These are phyloP conservation scores for Amblyjoppa proteus DNA, from an alignment of 2,888 invertebrate genomes.

Conservation along the genomic window DNA sequence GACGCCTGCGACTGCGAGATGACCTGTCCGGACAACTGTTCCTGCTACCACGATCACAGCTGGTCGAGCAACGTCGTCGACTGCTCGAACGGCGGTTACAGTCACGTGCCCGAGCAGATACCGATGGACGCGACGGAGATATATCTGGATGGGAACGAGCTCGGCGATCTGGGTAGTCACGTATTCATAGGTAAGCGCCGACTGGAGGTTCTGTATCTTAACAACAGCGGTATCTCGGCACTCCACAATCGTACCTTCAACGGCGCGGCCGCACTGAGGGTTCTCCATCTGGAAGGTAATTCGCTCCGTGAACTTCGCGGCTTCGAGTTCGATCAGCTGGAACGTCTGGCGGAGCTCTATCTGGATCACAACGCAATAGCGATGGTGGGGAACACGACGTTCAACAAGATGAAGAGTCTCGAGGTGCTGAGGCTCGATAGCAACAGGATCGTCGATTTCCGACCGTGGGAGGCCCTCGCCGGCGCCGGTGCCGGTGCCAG, in stretches of 20 bases:
- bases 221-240: slow-evolving; percentile 91
- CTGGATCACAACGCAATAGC: slow-evolving; percentile 91
- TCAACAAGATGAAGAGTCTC: slow-evolving; percentile 90
- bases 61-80: slow-evolving; percentile 95
- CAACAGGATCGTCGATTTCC: slow-evolving; percentile 92
- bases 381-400: slow-evolving; percentile 91
- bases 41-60: slow-evolving; percentile 94
- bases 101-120: slow-evolving; percentile 91
- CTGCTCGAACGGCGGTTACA: slow-evolving; percentile 91
- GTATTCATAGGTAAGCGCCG: slow-evolving; percentile 95
- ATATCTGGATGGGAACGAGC: slow-evolving; percentile 93
- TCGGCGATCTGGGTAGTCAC: slow-evolving; percentile 92
- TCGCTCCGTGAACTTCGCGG: slow-evolving; percentile 90
- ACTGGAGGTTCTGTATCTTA: slow-evolving; percentile 91
- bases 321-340: slow-evolving; percentile 92
- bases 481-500: slow-evolving; percentile 87
- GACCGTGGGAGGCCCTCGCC: slow-evolving; percentile 89
- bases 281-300: slow-evolving; percentile 92
- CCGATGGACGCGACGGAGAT: slow-evolving; percentile 96
- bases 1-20: slow-evolving; percentile 97
- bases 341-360: slow-evolving; percentile 91
- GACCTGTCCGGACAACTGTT: slow-evolving; percentile 94
- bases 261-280: slow-evolving; percentile 90
- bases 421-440: slow-evolving; percentile 91
- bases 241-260: slow-evolving; percentile 94